Evolutionary conservation across 2,797 vertebrate genomes (phyloP).

Genomic region (Chelidonichthys spinosus): DNA sequence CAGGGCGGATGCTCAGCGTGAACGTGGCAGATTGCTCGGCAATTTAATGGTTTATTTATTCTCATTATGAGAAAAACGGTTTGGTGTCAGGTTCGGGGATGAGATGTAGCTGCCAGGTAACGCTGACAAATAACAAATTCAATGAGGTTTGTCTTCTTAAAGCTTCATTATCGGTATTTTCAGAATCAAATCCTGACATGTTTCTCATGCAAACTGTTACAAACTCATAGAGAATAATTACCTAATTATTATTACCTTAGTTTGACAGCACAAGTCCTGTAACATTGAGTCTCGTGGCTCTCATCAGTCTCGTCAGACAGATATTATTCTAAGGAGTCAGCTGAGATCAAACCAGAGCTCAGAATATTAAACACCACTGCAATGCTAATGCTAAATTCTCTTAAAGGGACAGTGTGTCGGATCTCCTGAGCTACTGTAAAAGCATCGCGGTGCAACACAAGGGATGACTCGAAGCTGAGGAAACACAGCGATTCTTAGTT

Average conservation of each 20-base stretch:
- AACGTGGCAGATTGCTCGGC: constrained; percentile 36
- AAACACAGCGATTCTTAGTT: not conserved
- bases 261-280: not conserved
- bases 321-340: not conserved
- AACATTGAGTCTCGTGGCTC: too few species aligned
- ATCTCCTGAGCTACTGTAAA: too few species aligned
- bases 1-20: constrained; percentile 29
- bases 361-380: too few species aligned
- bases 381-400: too few species aligned
- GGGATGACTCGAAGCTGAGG: not conserved
- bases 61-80: constrained; percentile 21
- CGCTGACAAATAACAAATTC: constrained; percentile 9
- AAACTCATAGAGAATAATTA: not conserved
- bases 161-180: not conserved
- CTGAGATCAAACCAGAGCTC: not conserved
- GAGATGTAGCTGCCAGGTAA: constrained; percentile 24
- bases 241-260: not conserved
- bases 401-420: too few species aligned
- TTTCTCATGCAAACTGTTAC: too few species aligned
- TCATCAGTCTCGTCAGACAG: too few species aligned
- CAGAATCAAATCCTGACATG: not conserved
- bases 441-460: not conserved
- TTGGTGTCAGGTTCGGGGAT: constrained; percentile 34
- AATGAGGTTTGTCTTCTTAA: not conserved
- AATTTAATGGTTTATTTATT: constrained; percentile 41